These are phyloP conservation scores for Amphiura filiformis DNA, from an alignment of 35 echinoderm and acorn worm species.

Conservation along the genomic window DNA sequence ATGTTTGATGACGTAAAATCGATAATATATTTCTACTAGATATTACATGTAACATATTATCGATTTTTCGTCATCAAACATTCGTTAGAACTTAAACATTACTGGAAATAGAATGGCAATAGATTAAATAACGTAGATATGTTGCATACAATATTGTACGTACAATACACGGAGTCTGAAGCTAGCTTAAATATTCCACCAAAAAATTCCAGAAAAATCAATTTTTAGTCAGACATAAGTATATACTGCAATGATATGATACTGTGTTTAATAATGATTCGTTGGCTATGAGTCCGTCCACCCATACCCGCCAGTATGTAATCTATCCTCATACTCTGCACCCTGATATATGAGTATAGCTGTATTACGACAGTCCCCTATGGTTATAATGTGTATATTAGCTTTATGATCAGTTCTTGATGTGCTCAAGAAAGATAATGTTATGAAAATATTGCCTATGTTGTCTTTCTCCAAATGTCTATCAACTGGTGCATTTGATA, in stretches of 20 bases:
- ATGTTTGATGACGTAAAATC: too few relatives aligned
- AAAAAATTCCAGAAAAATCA: background rate
- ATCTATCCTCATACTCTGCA: background rate
- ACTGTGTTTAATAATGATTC: background rate
- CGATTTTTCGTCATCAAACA: too few relatives aligned
- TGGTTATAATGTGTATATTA: slow-evolving; percentile 12
- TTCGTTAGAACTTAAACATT: too few relatives aligned
- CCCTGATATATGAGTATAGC: background rate
- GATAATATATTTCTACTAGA: too few relatives aligned
- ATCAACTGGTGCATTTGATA: too few relatives aligned
- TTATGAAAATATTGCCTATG: too few relatives aligned
- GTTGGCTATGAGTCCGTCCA: background rate
- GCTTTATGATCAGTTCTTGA: background rate
- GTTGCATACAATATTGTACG: too few relatives aligned
- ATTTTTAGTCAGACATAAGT: background rate
- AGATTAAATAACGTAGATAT: too few relatives aligned
- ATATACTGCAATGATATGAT: background rate
- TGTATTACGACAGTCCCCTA: background rate
- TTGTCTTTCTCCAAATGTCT: too few relatives aligned
- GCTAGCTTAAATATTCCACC: background rate
- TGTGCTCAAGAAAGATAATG: background rate
- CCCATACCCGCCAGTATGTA: background rate
- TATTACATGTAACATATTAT: too few relatives aligned
- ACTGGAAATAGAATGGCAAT: too few relatives aligned
- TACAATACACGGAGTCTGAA: too few relatives aligned